Conservation (phyloP, 2,113 vertebrate species). For the Bubalus kerabau region DNA sequence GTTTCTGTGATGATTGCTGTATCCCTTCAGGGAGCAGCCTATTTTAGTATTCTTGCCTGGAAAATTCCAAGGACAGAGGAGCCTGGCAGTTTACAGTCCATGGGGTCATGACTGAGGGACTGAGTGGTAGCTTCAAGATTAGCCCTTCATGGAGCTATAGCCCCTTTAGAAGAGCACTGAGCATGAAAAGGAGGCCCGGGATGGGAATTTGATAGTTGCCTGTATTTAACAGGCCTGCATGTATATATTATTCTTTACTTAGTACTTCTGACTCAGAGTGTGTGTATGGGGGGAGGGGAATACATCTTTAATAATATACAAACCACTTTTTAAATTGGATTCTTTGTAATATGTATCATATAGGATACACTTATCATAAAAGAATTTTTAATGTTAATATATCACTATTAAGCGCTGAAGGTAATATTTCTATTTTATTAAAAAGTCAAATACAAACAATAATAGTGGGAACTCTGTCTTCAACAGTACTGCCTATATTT, state of each 20-base stretch:
- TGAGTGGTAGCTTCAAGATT: neutral
- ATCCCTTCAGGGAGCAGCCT: neutral
- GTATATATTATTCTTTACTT: neutral
- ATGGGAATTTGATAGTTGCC: neutral
- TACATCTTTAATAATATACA: neutral
- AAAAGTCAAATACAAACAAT: neutral
- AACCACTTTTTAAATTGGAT: neutral
- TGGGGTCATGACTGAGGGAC: neutral
- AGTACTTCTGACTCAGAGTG: neutral
- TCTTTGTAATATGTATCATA: neutral
- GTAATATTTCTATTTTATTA: neutral
- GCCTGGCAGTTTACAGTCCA: neutral
- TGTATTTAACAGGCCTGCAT: neutral
- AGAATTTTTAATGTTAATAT: neutral
- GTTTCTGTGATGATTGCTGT: neutral
- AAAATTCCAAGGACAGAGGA: neutral
- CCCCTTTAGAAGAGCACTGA: neutral
- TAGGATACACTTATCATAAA: neutral
- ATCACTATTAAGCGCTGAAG: neutral
- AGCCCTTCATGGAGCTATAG: neutral
- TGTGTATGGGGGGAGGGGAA: accelerated
- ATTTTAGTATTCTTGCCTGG: neutral
- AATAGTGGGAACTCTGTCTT: conserved; percentile 39
- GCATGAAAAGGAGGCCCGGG: neutral
- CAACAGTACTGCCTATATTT: conserved; percentile 15